Evolutionary conservation across 2,113 vertebrate genomes (phyloP).

Genomic region (Circaetus gallicus): DNA sequence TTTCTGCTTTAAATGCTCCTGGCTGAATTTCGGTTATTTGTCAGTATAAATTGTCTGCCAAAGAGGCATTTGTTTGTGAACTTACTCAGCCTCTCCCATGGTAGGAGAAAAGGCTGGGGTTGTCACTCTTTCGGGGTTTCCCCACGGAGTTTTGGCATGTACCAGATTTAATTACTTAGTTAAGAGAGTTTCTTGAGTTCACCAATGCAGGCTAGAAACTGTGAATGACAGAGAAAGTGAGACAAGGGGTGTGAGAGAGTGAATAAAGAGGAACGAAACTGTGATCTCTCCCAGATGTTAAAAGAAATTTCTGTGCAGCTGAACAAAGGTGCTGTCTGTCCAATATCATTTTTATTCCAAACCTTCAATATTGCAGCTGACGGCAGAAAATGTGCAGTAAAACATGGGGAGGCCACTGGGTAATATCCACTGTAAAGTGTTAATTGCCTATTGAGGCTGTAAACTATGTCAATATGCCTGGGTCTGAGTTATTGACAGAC

Average conservation of each 20-base stretch:
- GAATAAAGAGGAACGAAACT: slow-evolving; percentile 45
- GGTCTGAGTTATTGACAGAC: slow-evolving; percentile 79
- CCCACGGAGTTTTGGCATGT: background rate
- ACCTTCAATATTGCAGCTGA: slow-evolving; percentile 71
- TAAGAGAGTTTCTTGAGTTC: slow-evolving; percentile 6
- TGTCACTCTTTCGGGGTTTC: background rate
- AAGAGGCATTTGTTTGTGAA: background rate
- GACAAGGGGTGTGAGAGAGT: background rate
- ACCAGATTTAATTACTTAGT: slow-evolving; percentile 30
- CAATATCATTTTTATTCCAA: slow-evolving; percentile 77
- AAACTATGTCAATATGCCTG: slow-evolving; percentile 76
- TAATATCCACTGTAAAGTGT: slow-evolving; percentile 84
- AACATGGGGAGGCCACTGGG: slow-evolving; percentile 73
- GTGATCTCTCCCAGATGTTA: slow-evolving; percentile 53
- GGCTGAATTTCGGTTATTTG: background rate
- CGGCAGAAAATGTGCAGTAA: slow-evolving; percentile 78
- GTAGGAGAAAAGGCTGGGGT: background rate
- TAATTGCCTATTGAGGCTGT: slow-evolving; percentile 85
- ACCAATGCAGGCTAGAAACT: background rate
- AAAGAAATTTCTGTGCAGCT: background rate
- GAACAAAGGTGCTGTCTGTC: slow-evolving; percentile 63
- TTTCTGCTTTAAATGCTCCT: background rate
- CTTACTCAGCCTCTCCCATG: background rate
- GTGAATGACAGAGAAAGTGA: background rate
- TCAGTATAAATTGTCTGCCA: background rate